A percentile compares a stretch with the other conserved stretches of the same genome.
Conservation (phyloP, 2,888 invertebrate genomes). For the Caenorhabditis sinica region DNA sequence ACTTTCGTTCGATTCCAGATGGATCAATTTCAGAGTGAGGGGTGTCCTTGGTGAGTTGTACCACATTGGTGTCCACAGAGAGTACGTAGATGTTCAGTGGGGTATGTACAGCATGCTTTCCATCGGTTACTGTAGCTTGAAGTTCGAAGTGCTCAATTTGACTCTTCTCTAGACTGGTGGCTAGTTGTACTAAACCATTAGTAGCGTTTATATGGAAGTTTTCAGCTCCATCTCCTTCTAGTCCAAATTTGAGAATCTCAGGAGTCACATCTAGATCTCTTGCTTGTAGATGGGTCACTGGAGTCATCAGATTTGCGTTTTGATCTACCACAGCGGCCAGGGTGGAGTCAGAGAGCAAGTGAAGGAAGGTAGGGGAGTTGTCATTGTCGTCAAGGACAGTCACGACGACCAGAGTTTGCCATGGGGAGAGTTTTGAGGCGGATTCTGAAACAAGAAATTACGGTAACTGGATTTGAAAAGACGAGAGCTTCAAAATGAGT, state of each 20-base stretch:
- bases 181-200: slow-evolving; percentile 73
- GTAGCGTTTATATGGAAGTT: slow-evolving; percentile 76
- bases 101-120: slow-evolving; percentile 67
- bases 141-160: slow-evolving; percentile 65
- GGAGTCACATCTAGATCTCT: slow-evolving; percentile 74
- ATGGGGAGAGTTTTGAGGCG: slow-evolving; percentile 72
- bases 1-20: slow-evolving; percentile 63
- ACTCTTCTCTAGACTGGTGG: slow-evolving; percentile 65
- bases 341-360: slow-evolving; percentile 70
- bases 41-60: slow-evolving; percentile 74
- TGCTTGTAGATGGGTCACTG: slow-evolving; percentile 73
- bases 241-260: slow-evolving; percentile 64
- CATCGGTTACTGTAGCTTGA: slow-evolving; percentile 75
- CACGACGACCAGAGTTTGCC: slow-evolving; percentile 79
- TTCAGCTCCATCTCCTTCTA: slow-evolving; percentile 63
- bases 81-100: slow-evolving; percentile 78
- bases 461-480: neutral
- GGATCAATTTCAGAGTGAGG: slow-evolving; percentile 74
- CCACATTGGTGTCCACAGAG: slow-evolving; percentile 77
- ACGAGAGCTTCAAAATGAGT: neutral
- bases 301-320: slow-evolving; percentile 72
- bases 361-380: slow-evolving; percentile 78
- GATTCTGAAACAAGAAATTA: slow-evolving; percentile 70
- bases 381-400: slow-evolving; percentile 81
- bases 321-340: slow-evolving; percentile 78